Percentiles rank a stretch among this genome's conserved stretches.
These are phyloP conservation scores for Kryptolebias marmoratus DNA, from an alignment of 2,113 vertebrate species.

Conservation along the genomic window DNA sequence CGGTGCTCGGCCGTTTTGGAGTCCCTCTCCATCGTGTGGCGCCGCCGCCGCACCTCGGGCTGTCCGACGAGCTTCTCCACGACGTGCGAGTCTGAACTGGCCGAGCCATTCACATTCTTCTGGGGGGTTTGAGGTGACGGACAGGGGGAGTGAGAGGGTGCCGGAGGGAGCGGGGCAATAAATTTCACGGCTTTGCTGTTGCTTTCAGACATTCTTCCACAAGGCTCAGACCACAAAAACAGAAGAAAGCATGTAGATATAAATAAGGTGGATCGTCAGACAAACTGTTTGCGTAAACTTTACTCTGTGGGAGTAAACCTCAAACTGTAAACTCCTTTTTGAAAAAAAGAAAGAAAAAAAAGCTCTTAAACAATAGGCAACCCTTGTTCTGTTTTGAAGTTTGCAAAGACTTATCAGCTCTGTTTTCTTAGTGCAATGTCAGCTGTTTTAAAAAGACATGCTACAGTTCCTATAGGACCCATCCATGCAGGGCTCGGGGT, in stretches of 20 bases:
- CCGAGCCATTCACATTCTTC: constrained; percentile 89
- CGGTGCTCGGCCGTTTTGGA: constrained; percentile 92
- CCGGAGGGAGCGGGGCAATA: constrained; percentile 77
- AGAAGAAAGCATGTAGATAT: constrained; percentile 37
- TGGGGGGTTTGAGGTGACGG: constrained; percentile 81
- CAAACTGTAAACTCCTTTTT: constrained; percentile 8
- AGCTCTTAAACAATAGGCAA: constrained; percentile 24
- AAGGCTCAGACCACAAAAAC: constrained; percentile 33
- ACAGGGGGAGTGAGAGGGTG: constrained; percentile 72
- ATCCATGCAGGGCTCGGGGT: constrained; percentile 53
- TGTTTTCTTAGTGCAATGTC: constrained; percentile 24
- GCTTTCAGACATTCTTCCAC: constrained; percentile 76
- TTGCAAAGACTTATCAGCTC: constrained; percentile 12
- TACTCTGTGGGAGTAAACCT: constrained; percentile 28
- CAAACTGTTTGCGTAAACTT: constrained; percentile 24
- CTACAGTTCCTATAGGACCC: constrained; percentile 62
- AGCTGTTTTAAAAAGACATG: constrained; percentile 56
- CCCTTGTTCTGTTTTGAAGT: constrained; percentile 26
- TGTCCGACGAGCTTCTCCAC: constrained; percentile 80
- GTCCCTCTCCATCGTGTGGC: constrained; percentile 98
- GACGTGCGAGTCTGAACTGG: constrained; percentile 88
- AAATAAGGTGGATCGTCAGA: constrained; percentile 54
- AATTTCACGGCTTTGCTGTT: constrained; percentile 70
- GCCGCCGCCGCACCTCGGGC: constrained; percentile 88
- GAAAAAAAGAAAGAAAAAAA: constrained; percentile 15